Conservation (phyloP, 2,113 vertebrate species). For the Oophaga pumilio region DNA sequence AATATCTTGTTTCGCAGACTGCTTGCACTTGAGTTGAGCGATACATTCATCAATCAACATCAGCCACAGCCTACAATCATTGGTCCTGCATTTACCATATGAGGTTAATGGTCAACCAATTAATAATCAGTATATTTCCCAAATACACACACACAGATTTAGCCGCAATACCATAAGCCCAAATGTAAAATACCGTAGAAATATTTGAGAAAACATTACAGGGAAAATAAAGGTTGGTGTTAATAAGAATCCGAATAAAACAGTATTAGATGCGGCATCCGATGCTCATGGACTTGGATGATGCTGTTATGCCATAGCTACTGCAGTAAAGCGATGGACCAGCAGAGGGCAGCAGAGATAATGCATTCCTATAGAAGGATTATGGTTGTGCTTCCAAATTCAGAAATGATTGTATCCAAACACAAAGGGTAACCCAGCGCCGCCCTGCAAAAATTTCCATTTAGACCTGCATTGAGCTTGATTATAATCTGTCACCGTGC, state of each 20-base stretch:
- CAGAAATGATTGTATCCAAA: conserved; percentile 7
- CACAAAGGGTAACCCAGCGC: not conserved
- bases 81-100: not conserved
- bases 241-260: not conserved
- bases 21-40: not conserved
- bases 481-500: conserved; percentile 21
- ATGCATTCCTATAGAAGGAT: not conserved
- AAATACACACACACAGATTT: too few species aligned
- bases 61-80: not conserved
- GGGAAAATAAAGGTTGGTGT: not conserved
- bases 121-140: not conserved
- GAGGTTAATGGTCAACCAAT: too few species aligned
- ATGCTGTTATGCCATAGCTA: not conserved
- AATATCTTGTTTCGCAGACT: not conserved
- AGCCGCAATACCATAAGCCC: too few species aligned
- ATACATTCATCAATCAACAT: not conserved
- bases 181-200: not conserved
- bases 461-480: not conserved
- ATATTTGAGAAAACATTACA: not conserved
- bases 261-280: not conserved
- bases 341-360: conserved; percentile 57
- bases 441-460: not conserved
- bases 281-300: not conserved
- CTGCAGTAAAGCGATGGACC: not conserved
- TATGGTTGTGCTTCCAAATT: not conserved